phyloP scores from a whole-genome alignment of 2,888 invertebrate genomes.

The Rutpela maculata region DNA sequence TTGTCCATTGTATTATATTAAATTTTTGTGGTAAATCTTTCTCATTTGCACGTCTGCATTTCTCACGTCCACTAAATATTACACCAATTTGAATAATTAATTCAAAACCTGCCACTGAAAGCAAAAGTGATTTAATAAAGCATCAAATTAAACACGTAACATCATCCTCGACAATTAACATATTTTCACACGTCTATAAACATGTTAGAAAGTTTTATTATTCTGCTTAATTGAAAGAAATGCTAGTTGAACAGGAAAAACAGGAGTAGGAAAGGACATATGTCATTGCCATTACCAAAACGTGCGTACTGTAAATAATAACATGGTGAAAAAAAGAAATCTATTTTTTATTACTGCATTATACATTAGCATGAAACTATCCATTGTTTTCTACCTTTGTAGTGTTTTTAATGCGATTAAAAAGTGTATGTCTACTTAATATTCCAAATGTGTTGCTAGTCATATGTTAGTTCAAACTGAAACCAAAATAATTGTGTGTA shows the following conservation, averaged over 20 bases:
- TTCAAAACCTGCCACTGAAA: conserved; percentile 18
- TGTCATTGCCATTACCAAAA: conserved; percentile 17
- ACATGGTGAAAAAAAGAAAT: conserved; percentile 22
- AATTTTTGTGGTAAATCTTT: not conserved
- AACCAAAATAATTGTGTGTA: not conserved
- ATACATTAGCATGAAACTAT: conserved; percentile 6
- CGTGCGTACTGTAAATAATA: conserved; percentile 11
- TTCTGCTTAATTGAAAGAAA: conserved; percentile 21
- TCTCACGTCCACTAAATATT: not conserved
- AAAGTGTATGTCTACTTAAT: not conserved
- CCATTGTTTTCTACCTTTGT: not conserved
- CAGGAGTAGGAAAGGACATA: conserved; percentile 6
- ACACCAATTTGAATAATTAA: conserved; percentile 7
- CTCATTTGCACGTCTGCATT: not conserved
- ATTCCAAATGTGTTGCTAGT: not conserved
- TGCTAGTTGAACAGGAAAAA: conserved; percentile 14
- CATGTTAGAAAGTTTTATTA: conserved; percentile 32
- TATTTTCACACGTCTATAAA: conserved; percentile 34
- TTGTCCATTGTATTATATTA: too few species aligned
- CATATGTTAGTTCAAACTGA: not conserved
- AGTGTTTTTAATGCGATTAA: not conserved
- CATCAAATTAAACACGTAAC: not conserved
- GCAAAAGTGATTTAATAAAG: conserved; percentile 25
- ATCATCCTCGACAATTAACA: conserved; percentile 20
- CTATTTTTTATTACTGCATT: not conserved